phyloP scores from a whole-genome alignment of 1,140 invertebrate genomes.

The Rhagoletis pomonella region DNA sequence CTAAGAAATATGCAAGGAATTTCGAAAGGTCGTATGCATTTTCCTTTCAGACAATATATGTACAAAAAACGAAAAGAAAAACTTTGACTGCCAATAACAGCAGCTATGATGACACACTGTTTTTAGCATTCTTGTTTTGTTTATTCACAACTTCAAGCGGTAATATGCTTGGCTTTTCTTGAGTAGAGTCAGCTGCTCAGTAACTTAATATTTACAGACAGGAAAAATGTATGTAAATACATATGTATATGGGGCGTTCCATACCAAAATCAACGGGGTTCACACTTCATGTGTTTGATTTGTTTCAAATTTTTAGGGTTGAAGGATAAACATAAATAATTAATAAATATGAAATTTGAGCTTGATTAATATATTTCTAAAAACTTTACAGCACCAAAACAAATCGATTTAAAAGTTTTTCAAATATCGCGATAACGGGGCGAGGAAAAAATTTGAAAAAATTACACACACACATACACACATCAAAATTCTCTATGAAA shows the following conservation, averaged over 20 bases:
- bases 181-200: slow-evolving; percentile 11
- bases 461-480: no score
- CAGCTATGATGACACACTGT: background rate
- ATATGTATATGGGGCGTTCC: background rate
- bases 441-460: no score
- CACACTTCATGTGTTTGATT: no score
- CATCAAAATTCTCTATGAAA: no score
- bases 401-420: no score
- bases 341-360: no score
- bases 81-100: slow-evolving; percentile 36
- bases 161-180: background rate
- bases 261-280: no score
- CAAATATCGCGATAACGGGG: no score
- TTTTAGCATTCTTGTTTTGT: background rate
- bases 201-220: background rate
- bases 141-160: background rate
- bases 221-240: background rate
- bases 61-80: background rate
- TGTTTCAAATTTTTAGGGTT: no score
- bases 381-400: no score
- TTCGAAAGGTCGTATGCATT: slow-evolving; percentile 1
- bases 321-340: no score
- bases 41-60: background rate
- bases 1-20: slow-evolving; percentile 26
- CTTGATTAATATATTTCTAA: no score